phyloP scores from a whole-genome alignment of 2,888 invertebrate species.

The Hyposoter didymator region DNA sequence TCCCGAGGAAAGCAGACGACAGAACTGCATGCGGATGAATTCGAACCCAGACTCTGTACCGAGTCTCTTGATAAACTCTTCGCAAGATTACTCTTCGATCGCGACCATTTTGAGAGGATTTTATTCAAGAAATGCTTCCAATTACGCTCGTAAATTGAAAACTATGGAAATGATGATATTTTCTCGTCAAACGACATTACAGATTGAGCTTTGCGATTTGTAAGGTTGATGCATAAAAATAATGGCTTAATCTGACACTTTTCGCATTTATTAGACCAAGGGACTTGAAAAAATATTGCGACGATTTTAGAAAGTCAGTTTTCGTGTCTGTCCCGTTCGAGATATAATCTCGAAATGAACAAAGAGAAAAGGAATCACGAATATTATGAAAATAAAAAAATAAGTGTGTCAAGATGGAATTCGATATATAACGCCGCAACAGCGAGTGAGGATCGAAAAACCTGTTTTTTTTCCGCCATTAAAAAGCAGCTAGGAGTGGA shows the following conservation, averaged over 20 bases:
- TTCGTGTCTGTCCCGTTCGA: neutral
- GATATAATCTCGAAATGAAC: neutral
- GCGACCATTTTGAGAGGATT: neutral
- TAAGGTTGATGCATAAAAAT: neutral
- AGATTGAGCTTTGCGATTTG: neutral
- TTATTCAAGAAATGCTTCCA: neutral
- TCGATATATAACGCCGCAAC: neutral
- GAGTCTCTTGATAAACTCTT: neutral
- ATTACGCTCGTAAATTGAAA: neutral
- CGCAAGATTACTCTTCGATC: neutral
- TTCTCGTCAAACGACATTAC: neutral
- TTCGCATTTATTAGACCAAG: neutral
- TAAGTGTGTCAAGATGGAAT: neutral
- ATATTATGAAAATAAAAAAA: neutral
- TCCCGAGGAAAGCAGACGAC: neutral
- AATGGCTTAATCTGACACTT: neutral
- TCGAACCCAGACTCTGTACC: too few species aligned
- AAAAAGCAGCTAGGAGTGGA: neutral
- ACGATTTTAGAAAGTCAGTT: neutral
- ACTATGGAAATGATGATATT: neutral
- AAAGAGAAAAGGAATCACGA: neutral
- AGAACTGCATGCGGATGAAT: too few species aligned
- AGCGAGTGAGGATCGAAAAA: conserved; percentile 10
- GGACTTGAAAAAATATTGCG: neutral
- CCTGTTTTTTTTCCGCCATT: neutral